Evolutionary conservation across 1,140 invertebrate species (phyloP), one percentile per base, ranked within the genome.

Genomic region (Drosophila elegans): DNA sequence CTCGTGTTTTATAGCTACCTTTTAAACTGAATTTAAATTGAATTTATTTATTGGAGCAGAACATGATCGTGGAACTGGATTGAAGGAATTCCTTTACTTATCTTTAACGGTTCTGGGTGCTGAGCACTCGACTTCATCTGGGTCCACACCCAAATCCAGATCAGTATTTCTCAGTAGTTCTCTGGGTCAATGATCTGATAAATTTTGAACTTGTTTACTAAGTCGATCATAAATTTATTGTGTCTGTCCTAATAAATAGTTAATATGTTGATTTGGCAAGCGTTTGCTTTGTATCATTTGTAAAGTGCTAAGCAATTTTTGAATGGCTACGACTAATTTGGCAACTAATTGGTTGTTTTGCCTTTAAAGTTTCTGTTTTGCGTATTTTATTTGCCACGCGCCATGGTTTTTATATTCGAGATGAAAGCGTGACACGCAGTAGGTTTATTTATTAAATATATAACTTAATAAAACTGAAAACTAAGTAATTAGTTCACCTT

Each of bases 141-240:
- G 67, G 51, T 48, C 63, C 68, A 66, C 34, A 41, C 42, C 69
- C 48, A 34, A 51, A 51, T 34, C 10, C 48, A 51, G 52, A 25
- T 69, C 34, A 25, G 42, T 48, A 71, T 56, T 52, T 41, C 62
- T 64, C 54, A 59, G 59, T 83, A 88, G 75, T 79, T 86, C 83
- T 86, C 71, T 86, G 84, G 83, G 83, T 86, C 83, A 88, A 83
- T 88, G 74, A 59, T 77, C 74, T 56, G 83, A 39, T 81, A 75
- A 44, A 73, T 56, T 52, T 36, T 64, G 62, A 74, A 82, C 68
- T 67, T 52, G 79, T 82, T 83, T 67, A 45, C 12, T 32, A 16
- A 42, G 48, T 39, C 38, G 61, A 49, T 53, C 59, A 84, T 80
- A 80, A 84, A 84, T 83, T 77, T 41, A 27, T 36, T 62, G 11